phyloP scores from a whole-genome alignment of 2,113 vertebrate species.

The Columba livia region DNA sequence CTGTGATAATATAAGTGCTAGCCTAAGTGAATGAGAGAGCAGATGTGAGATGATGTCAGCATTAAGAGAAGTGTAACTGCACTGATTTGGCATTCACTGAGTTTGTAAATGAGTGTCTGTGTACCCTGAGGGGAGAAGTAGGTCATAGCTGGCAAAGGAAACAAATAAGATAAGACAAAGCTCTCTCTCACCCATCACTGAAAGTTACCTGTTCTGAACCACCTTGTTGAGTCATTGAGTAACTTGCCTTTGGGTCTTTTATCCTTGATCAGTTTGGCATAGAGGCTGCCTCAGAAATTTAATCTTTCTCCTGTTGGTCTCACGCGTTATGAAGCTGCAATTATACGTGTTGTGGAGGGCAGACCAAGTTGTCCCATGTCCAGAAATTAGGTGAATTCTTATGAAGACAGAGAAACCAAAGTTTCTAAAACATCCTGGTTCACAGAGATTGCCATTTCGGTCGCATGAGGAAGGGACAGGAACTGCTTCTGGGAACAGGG shows the following conservation, averaged over 20 bases:
- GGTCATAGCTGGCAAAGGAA: slow-evolving; percentile 44
- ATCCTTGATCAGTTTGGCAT: neutral
- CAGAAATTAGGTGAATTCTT: neutral
- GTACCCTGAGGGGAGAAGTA: slow-evolving; percentile 10
- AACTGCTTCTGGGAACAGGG: neutral
- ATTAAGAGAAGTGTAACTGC: slow-evolving; percentile 34
- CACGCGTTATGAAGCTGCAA: neutral
- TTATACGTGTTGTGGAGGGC: neutral
- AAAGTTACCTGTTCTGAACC: slow-evolving; percentile 13
- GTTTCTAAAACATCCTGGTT: neutral
- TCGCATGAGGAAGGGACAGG: neutral
- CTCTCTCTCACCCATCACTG: neutral
- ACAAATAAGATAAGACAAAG: slow-evolving; percentile 27
- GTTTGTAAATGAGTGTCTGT: slow-evolving; percentile 49
- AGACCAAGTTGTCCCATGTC: neutral
- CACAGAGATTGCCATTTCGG: neutral
- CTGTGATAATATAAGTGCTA: slow-evolving; percentile 29
- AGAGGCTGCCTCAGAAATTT: slow-evolving; percentile 13
- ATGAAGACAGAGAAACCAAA: neutral
- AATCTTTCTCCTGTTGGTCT: neutral
- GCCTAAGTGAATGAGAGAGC: slow-evolving; percentile 33
- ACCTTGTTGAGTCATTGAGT: slow-evolving; percentile 38
- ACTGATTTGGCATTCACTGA: slow-evolving; percentile 33
- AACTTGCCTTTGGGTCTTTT: slow-evolving; percentile 14
- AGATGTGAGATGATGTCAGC: slow-evolving; percentile 55